Percentiles rank a stretch among this genome's conserved stretches.
phyloP scores from a whole-genome alignment of 2,888 invertebrate genomes.

The Mechanitis mazaeus region DNA sequence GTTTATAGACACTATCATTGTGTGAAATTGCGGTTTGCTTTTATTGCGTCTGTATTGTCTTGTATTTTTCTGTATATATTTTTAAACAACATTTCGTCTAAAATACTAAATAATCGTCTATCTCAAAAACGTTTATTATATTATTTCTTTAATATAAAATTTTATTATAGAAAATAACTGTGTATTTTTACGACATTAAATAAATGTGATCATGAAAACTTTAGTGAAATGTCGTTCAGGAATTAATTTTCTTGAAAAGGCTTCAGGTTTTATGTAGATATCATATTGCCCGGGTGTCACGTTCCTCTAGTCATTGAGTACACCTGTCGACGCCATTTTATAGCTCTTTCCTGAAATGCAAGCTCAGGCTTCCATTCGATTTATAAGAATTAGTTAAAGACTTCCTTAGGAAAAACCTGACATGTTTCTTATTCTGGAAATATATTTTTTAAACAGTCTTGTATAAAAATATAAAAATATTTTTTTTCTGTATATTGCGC shows the following conservation, averaged over 20 bases:
- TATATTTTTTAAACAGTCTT: neutral
- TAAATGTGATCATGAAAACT: conserved; percentile 9
- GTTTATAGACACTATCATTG: conserved; percentile 31
- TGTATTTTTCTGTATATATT: too few species aligned
- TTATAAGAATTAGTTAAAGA: conserved; percentile 25
- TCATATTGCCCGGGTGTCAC: conserved; percentile 30
- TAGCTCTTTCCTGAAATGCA: conserved; percentile 31
- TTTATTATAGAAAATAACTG: too few species aligned
- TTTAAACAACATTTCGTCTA: too few species aligned
- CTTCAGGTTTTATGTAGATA: conserved; percentile 26
- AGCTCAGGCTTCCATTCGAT: conserved; percentile 26
- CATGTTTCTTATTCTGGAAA: neutral
- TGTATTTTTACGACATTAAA: neutral
- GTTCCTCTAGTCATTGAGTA: conserved; percentile 28
- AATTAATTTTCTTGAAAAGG: conserved; percentile 22
- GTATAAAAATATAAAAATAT: too few species aligned
- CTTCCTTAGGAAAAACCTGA: neutral
- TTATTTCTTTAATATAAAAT: too few species aligned
- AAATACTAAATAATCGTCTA: too few species aligned
- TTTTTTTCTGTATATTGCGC: too few species aligned
- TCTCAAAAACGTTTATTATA: too few species aligned
- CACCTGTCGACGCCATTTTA: conserved; percentile 34
- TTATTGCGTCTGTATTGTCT: conserved; percentile 14
- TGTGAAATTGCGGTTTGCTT: conserved; percentile 18
- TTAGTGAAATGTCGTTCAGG: conserved; percentile 17